Base-by-base conservation (phyloP, 2,888 invertebrate species). In the Pyrocoelia pectoralis region DNA sequence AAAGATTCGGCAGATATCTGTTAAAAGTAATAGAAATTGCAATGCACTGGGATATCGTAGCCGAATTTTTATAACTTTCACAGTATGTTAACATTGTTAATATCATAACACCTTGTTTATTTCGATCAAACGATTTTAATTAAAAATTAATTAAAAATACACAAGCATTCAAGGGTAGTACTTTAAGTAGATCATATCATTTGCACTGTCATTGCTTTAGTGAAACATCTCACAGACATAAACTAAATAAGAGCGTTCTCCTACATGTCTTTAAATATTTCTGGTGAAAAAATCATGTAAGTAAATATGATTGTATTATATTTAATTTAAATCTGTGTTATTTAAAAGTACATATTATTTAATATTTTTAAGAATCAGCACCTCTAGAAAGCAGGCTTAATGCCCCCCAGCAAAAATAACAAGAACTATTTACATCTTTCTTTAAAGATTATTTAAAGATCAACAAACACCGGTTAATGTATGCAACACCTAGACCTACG, bases 371-470 rank as follows among this genome's bases (percentile, higher is more conserved):
- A 56, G 52, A 65, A 28, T 68, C 64, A 68, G 72, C 72, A 71
- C 76, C 77, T 77, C 76, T 77, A 67, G 53, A 69, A 64, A 70
- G 70, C 69, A 76, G 77, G 77, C 76, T 79, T 77, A 77, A 72
- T 74, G 78, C 79, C 77, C 74, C 75, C 69, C 76, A 77, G 76
- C 77, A 75, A 76, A 66, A 61, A 66, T 68, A 59, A 72, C 63
- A 67, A 68, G 68, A 72, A 74, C 68, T 77, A 79, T 79, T 77
- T 79, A 79, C 78, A 79, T 77, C 75, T 78, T 78, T 77, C 74
- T 72, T 68, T 68, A 74, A 73, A 73, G 74, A 74, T 73, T 63
- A 9, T 55, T 61, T 63, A 71, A 74, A 75, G 72, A 73, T 71
- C 65, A 75, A 74, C 72, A 70, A 72, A 73, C 77, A 76, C 76